Evolutionary conservation across 1,140 invertebrate species (phyloP).

Genomic region (Cydia amplana): DNA sequence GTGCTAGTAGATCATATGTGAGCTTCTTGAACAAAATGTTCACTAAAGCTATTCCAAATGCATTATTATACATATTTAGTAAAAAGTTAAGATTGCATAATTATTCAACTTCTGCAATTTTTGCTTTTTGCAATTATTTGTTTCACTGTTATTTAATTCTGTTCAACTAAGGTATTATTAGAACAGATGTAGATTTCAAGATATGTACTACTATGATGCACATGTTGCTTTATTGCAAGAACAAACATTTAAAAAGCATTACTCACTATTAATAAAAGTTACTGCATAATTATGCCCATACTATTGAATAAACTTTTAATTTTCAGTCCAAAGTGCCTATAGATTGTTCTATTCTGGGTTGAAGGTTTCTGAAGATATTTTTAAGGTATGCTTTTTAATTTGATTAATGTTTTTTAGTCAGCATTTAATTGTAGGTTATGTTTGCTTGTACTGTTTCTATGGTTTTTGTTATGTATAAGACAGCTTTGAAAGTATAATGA

Average conservation of each 20-base stretch:
- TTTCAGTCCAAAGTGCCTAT: background rate
- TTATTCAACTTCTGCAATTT: background rate
- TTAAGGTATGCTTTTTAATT: background rate
- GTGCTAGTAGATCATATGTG: slow-evolving; percentile 1
- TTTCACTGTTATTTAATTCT: background rate
- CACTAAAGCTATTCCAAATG: slow-evolving; percentile 4
- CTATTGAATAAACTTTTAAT: background rate
- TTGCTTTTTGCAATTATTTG: background rate
- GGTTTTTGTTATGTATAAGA: background rate
- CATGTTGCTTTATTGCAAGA: background rate
- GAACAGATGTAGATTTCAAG: background rate
- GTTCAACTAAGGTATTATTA: background rate
- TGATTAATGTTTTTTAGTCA: background rate
- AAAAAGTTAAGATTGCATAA: background rate
- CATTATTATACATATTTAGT: background rate
- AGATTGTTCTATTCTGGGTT: background rate
- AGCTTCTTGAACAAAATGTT: background rate
- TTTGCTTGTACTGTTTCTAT: background rate
- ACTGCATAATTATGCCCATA: background rate
- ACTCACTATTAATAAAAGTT: background rate
- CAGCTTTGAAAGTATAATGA: background rate
- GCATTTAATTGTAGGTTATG: background rate
- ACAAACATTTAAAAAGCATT: slow-evolving; percentile 3
- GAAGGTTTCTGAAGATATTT: background rate
- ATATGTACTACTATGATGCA: background rate